Conservation (phyloP, 37 sponge, comb jelly and placozoan species). For the Aphrocallistes beatrix region DNA sequence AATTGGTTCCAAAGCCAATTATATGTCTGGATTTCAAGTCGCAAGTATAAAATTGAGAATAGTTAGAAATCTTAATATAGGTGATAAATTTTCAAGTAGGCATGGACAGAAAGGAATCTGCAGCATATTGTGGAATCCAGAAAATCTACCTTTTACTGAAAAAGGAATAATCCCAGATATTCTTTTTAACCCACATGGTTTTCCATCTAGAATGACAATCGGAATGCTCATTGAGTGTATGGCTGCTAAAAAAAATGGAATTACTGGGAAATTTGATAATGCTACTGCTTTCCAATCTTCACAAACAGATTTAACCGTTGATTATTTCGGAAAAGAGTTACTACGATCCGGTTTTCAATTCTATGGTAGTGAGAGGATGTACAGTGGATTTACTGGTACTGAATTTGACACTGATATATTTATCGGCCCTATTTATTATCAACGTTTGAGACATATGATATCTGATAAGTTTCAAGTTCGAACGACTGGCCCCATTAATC, state of each 20-base stretch:
- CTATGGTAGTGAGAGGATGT: conserved; percentile 87
- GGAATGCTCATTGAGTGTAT: conserved; percentile 98
- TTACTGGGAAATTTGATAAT: conserved; percentile 81
- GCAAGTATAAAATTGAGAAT: not conserved
- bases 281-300: conserved; percentile 85
- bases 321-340: conserved; percentile 70
- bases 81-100: conserved; percentile 96
- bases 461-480: conserved; percentile 96
- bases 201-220: conserved; percentile 97
- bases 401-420: conserved; percentile 95
- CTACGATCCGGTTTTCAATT: conserved; percentile 90
- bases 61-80: conserved; percentile 70
- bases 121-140: conserved; percentile 74
- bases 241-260: conserved; percentile 88
- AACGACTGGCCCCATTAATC: conserved; percentile 94
- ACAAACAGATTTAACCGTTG: conserved; percentile 65
- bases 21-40: not conserved
- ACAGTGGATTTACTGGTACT: conserved; percentile 80
- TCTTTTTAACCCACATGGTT: conserved; percentile 97
- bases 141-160: conserved; percentile 94
- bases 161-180: conserved; percentile 96
- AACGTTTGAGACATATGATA: conserved; percentile 94
- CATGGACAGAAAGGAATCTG: conserved; percentile 99
- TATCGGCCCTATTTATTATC: conserved; percentile 90
- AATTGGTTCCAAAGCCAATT: not conserved